A percentile compares a stretch with the other conserved stretches of the same genome.
phyloP scores from a whole-genome alignment of 1,140 invertebrate genomes.

The Bicyclus anynana region DNA sequence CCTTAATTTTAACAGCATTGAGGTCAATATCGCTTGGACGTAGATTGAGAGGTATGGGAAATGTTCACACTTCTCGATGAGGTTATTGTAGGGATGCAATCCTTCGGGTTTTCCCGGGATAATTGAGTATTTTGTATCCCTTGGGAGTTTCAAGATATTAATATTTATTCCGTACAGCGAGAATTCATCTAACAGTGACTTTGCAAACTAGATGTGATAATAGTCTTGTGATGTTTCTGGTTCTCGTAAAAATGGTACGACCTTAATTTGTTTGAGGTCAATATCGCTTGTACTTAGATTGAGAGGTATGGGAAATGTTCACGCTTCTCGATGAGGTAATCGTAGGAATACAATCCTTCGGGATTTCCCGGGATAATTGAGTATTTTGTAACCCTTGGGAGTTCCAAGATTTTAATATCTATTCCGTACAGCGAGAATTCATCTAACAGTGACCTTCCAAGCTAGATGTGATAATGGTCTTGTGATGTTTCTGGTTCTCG shows the following conservation, averaged over 20 bases:
- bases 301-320: background rate
- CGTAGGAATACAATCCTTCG: background rate
- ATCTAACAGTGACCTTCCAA: background rate
- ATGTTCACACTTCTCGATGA: background rate
- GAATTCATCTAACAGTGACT: background rate
- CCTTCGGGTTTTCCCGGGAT: background rate
- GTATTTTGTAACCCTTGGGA: background rate
- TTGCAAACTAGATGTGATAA: slow-evolving; percentile 8
- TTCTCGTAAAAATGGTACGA: background rate
- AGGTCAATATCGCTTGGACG: background rate
- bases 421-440: background rate
- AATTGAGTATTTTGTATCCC: background rate
- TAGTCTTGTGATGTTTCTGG: slow-evolving; percentile 14
- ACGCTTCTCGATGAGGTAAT: background rate
- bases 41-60: background rate
- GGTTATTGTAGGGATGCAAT: background rate
- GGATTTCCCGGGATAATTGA: background rate
- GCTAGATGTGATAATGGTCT: slow-evolving; percentile 10
- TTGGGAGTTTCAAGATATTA: too few species aligned
- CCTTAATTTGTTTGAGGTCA: background rate
- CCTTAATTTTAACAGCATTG: background rate
- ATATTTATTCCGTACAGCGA: background rate
- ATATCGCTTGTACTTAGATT: background rate
- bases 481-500: slow-evolving; percentile 13
- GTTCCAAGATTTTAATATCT: too few species aligned